Evolutionary conservation across 2,113 vertebrate species (phyloP).

Genomic region (Miniopterus natalensis): DNA sequence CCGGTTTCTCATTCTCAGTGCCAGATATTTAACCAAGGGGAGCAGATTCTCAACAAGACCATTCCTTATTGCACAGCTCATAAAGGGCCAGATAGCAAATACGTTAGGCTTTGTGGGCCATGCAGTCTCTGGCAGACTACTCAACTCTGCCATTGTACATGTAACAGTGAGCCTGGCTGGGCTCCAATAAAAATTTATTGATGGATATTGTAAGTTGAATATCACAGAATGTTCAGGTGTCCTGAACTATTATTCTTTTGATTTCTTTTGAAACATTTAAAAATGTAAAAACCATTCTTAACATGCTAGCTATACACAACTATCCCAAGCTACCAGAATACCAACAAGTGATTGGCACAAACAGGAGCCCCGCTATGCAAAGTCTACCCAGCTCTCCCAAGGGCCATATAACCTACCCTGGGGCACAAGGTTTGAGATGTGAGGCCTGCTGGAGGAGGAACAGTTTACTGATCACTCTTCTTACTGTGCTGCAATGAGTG

Average conservation of each 20-base stretch:
- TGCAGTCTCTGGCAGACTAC: neutral
- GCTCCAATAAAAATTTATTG: neutral
- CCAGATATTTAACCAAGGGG: neutral
- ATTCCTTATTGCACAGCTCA: neutral
- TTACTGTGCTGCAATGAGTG: neutral
- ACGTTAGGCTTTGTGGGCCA: neutral
- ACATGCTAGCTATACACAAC: neutral
- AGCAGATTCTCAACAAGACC: neutral
- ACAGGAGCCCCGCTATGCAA: rapidly evolving
- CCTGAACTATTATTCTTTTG: neutral
- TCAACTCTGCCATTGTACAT: neutral
- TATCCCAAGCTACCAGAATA: neutral
- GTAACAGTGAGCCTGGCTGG: neutral
- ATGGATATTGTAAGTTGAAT: neutral
- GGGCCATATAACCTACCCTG: neutral
- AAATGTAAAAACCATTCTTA: neutral
- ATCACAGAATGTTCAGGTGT: neutral
- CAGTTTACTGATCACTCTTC: neutral
- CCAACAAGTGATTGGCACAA: neutral
- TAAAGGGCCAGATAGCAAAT: neutral
- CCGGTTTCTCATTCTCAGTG: neutral
- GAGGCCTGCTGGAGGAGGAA: neutral
- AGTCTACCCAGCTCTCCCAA: neutral
- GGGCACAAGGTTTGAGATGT: neutral
- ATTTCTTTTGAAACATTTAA: slow-evolving; percentile 2